Evolutionary conservation across 2,113 vertebrate species (phyloP), one percentile per base, ranked within the genome.

Genomic region (Cavia aperea): DNA sequence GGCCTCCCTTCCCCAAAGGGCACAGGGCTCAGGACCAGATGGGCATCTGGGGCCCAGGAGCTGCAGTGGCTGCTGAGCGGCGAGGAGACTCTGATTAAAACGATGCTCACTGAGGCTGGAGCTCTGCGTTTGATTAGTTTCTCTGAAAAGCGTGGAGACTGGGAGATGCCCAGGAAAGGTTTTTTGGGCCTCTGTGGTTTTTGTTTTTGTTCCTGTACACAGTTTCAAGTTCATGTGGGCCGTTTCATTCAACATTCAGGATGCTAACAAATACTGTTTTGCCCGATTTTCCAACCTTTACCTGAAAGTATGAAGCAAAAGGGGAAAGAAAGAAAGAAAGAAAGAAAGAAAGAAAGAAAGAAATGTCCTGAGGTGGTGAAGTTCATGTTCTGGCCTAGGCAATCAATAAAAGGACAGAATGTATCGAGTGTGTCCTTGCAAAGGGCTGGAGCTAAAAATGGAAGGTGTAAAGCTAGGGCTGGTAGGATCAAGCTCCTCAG

Each of bases 1-100:
- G 7, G 62, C 81, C 51, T 88, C 75, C 43, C 84, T 88, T 79
- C 79, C 93, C 73, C 91, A 68, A 88, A 85, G 88, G 62, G 63
- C 62, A 78, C 56, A 84, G 0, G 33, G 78, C 75, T 83, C 56
- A 3, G 5, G 39, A 81, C 12, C 8, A 81, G 73, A 54, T 0
- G 10, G 79, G 43, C 9, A 3, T 18, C 84, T 51, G 24, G 63
- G 78, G 39, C n/a, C n/a, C 29, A 5, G 81, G 88, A n/a, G 66
- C 79, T 12, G 8, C 18, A 5, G 66, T 1, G 75, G 36, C 85
- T 68, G 62, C 46, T 72, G 86, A 86, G 72, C n/a, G 78, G 82
- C 51, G 51, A 68, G 93, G 56, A 63, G 70, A 82, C 1, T 1
- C 72, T 26, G 68, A 54, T 83, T 81, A 19, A 29, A 81, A 89